Evolutionary conservation across 2,888 invertebrate species (phyloP), one percentile per base, ranked within the genome.

Genomic region (Zonitis immaculata): DNA sequence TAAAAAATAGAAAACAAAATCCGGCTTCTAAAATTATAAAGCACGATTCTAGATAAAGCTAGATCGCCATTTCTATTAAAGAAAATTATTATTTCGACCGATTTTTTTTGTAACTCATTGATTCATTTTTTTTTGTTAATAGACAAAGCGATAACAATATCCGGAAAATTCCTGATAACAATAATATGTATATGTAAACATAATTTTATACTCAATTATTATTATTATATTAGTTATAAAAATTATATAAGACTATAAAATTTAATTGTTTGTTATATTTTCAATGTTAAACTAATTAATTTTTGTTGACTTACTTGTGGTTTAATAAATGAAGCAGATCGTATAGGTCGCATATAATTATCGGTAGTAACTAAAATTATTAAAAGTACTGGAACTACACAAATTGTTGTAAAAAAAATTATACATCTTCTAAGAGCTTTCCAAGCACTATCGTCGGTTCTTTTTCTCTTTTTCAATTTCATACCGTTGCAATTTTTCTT

Each of bases 361-460:
- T 83, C 83, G 3, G 82, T 82, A 12, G 82, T 81, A 73, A 83
- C 82, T 57, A 83, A 74, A 44, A 83, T 73, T 9, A 83, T 82
- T 54, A 83, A 77, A 69, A 83, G 77, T 1, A 83, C 81, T 7
- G 83, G 78, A 18, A 83, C 76, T 58, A 83, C 79, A 49, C 83
- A 82, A 1, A 82, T 80, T 1, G 82, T 82, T 12, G 81, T 82
- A 54, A 83, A 78, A 68, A 82, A 83, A 1, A 83, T 79, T 48
- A 82, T 78, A 62, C 83, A 83, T 64, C 82, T 74, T 45, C 81
- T 77, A 20, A 82, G 69, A 39, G 73, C 73, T 60, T 71, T 73
- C 75, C 73, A 74, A 44, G 71, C 69, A 54, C 67, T 68, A 35
- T 65, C 61, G 43, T 66, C 65, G 48, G 63, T 60, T 59, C 81